These are phyloP conservation scores for Drosophila varians DNA, from an alignment of 1,140 invertebrate species.

Conservation along the genomic window DNA sequence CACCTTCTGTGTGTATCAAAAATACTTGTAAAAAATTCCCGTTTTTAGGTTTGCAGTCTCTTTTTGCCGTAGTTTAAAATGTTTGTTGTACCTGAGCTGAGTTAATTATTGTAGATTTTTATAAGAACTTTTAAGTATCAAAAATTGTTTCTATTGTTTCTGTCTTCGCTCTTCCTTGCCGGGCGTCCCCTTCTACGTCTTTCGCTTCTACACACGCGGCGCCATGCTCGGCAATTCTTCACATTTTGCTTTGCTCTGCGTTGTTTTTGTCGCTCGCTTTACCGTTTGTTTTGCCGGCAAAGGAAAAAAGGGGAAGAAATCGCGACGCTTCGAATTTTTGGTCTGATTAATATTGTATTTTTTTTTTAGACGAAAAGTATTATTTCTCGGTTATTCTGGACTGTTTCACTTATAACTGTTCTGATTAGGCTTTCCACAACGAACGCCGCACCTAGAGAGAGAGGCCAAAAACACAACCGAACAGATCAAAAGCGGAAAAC, in stretches of 20 bases:
- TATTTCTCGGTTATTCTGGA: not conserved
- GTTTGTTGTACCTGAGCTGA: conserved; percentile 47
- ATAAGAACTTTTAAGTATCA: conserved; percentile 39
- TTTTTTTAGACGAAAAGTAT: conserved; percentile 3
- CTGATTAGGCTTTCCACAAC: conserved; percentile 7
- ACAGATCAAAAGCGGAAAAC: conserved; percentile 69
- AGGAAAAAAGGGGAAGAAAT: not conserved
- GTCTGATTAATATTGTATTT: conserved; percentile 26
- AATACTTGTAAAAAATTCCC: conserved; percentile 38
- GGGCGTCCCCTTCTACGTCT: not conserved
- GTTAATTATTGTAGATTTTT: conserved; percentile 7
- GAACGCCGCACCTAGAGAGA: conserved; percentile 39
- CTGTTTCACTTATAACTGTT: not conserved
- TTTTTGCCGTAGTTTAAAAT: conserved; percentile 5
- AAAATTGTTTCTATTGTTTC: conserved; percentile 34
- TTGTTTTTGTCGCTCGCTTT: conserved; percentile 19
- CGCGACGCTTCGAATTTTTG: conserved; percentile 19
- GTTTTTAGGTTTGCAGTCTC: conserved; percentile 30
- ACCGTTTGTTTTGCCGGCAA: conserved; percentile 39
- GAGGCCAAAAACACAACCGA: conserved; percentile 67
- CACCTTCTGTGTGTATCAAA: conserved; percentile 31
- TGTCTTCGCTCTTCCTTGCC: conserved; percentile 7
- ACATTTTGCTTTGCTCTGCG: conserved; percentile 37
- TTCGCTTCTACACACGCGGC: conserved; percentile 42
- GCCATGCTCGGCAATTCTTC: conserved; percentile 48